Percentiles rank a stretch among this genome's conserved stretches.
Conservation (phyloP, 23 tunicate species). For the Styela plicata region DNA sequence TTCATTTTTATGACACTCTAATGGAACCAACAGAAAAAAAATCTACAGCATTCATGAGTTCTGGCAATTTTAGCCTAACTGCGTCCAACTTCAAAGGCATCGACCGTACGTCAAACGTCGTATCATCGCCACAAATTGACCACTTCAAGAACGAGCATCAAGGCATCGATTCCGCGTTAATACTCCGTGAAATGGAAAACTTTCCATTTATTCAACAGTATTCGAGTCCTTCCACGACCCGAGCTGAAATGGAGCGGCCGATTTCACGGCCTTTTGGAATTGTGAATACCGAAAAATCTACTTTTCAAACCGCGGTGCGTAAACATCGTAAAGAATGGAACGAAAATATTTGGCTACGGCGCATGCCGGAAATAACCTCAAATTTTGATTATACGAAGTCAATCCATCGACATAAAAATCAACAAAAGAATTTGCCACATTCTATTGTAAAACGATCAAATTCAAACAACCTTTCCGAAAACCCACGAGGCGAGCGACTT, state of each 20-base stretch:
- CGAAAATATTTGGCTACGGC: neutral
- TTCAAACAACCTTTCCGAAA: neutral
- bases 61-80: neutral
- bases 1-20: neutral
- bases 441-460: neutral
- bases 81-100: neutral
- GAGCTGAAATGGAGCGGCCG: neutral
- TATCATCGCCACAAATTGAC: neutral
- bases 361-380: neutral
- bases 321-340: neutral
- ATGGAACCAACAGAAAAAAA: neutral
- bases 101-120: neutral
- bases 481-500: neutral
- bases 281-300: neutral
- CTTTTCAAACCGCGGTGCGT: neutral
- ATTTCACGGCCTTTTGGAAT: neutral
- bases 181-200: neutral
- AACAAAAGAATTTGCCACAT: neutral
- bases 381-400: neutral
- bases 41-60: neutral
- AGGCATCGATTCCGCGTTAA: neutral
- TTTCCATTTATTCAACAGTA: neutral
- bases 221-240: neutral
- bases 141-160: neutral
- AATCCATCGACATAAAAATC: neutral